Evolutionary conservation across 2,888 invertebrate species (phyloP), one percentile per base, ranked within the genome.

Genomic region (Aquatica leii): DNA sequence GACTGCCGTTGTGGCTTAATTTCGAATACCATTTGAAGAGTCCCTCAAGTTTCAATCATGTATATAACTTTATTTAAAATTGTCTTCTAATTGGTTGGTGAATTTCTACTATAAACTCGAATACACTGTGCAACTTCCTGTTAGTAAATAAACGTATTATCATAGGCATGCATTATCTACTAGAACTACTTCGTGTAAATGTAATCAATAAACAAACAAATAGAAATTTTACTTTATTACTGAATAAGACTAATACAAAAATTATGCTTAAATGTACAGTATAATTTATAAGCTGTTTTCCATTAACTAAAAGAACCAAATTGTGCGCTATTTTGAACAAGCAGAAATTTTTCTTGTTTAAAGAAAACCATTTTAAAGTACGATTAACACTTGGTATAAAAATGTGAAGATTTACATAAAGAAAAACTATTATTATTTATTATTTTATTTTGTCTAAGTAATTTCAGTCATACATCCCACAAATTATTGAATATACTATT

Each of bases 401-500:
- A 50, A 50, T 24, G 34, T 34, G 34, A n/a, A 50, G 34, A 20
- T 50, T 50, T 50, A 50, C 31, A 50, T 14, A 60, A 40, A 24
- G 53, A 49, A 46, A 40, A 11, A 15, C 18, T 34, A 60, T 46
- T 20, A 48, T 56, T 61, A 18, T 51, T 43, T 51, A 56, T 51
- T 53, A 53, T 35, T 62, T 54, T 65, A 20, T 58, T 65, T 67
- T 62, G 46, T 50, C 70, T 69, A 69, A 69, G 65, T 68, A 71
- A 67, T 60, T 70, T 71, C 71, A 71, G 67, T 73, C 72, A 71
- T 71, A 71, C 71, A 71, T 69, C 72, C 69, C 71, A 73, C 72
- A 73, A 69, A 70, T 67, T 67, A 64, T 62, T 66, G 65, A 70
- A 70, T 68, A 68, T 69, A 62, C 63, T 69, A 63, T 68, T 72